A percentile compares a stretch with the other conserved stretches of the same genome.
Evolutionary conservation across 2,888 invertebrate species (phyloP).

Genomic region (Neocrepidodera transversa): DNA sequence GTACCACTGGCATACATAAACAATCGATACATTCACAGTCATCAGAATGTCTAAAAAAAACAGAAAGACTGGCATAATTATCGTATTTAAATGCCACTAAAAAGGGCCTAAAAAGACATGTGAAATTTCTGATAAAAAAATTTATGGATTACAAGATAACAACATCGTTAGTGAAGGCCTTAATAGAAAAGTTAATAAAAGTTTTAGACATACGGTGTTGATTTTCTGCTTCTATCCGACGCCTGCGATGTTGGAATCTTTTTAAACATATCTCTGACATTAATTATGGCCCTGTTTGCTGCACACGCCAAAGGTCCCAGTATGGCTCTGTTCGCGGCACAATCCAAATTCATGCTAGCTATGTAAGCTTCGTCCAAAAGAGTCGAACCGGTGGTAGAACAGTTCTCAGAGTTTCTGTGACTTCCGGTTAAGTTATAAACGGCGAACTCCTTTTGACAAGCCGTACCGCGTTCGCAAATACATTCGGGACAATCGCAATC

Average conservation of each 20-base stretch:
- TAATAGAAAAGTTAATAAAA: not conserved
- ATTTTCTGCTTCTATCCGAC: too few relatives aligned
- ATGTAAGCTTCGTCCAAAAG: not conserved
- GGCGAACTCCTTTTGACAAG: not conserved
- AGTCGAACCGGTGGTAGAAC: too few relatives aligned
- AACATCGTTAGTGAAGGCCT: not conserved
- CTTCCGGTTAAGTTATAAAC: not conserved
- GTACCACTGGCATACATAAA: conserved; percentile 41
- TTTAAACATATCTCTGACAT: not conserved
- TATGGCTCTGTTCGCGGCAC: not conserved
- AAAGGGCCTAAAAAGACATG: too few relatives aligned
- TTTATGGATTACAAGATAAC: too few relatives aligned
- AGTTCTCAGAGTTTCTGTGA: too few relatives aligned
- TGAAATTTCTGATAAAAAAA: too few relatives aligned
- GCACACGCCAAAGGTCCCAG: too few relatives aligned
- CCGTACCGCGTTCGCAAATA: not conserved
- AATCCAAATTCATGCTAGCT: not conserved
- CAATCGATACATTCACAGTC: conserved; percentile 47
- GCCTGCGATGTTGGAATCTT: not conserved
- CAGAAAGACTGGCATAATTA: too few relatives aligned
- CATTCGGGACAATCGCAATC: not conserved
- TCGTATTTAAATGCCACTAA: too few relatives aligned
- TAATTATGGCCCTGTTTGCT: not conserved
- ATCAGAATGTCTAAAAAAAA: conserved; percentile 13
- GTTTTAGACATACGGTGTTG: too few relatives aligned